These are phyloP conservation scores for Thera obeliscata DNA, from an alignment of 2,888 invertebrate genomes.

Conservation along the genomic window DNA sequence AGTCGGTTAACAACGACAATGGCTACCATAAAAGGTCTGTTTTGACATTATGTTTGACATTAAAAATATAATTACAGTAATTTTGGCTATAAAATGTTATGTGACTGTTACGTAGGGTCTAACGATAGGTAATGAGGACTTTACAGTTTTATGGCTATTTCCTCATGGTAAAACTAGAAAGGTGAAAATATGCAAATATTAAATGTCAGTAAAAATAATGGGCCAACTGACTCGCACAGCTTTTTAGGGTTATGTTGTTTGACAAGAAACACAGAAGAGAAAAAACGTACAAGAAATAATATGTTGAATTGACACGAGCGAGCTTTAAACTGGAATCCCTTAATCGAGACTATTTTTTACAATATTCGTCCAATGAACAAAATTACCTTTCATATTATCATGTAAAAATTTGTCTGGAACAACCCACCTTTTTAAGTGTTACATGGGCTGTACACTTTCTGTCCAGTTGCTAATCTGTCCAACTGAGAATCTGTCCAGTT, in stretches of 20 bases:
- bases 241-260: not conserved
- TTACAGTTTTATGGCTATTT: slow-evolving; percentile 8
- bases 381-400: too few species aligned
- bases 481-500: too few species aligned
- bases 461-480: too few species aligned
- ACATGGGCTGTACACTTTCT: too few species aligned
- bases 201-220: not conserved
- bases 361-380: too few species aligned
- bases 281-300: too few species aligned
- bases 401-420: too few species aligned
- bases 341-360: too few species aligned
- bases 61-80: slow-evolving; percentile 12
- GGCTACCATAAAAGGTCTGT: slow-evolving; percentile 11
- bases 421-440: too few species aligned
- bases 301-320: too few species aligned
- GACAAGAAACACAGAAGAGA: too few species aligned
- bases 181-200: not conserved
- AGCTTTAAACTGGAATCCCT: too few species aligned
- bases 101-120: slow-evolving; percentile 10
- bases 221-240: not conserved
- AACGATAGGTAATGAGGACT: slow-evolving; percentile 12
- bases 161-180: slow-evolving; percentile 8
- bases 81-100: slow-evolving; percentile 13
- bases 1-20: not conserved
- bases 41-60: slow-evolving; percentile 17